These are phyloP conservation scores for Oedothorax gibbosus DNA, from an alignment of 1,140 invertebrate genomes.

Conservation along the genomic window DNA sequence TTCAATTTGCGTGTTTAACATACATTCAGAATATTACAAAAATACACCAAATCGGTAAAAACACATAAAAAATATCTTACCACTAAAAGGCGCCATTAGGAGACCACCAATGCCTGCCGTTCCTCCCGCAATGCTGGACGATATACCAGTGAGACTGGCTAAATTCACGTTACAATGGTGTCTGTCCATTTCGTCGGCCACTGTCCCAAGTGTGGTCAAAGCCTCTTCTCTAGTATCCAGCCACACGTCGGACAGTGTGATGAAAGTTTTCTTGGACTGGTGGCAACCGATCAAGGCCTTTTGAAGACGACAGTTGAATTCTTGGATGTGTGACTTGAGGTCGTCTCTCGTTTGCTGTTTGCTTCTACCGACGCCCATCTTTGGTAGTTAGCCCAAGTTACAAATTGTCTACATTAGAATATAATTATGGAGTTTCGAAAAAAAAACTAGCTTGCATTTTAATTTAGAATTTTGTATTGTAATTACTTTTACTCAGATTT, in stretches of 20 bases:
- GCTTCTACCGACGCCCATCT: conserved; percentile 35
- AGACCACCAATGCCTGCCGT: conserved; percentile 49
- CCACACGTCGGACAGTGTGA: conserved; percentile 46
- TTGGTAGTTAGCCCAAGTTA: too few relatives aligned
- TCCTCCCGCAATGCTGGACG: conserved; percentile 49
- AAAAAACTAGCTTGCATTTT: too few relatives aligned
- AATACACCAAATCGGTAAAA: too few relatives aligned
- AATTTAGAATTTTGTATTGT: too few relatives aligned
- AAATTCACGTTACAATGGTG: conserved; percentile 56
- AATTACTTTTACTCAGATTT: too few relatives aligned
- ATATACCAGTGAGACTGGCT: conserved; percentile 36
- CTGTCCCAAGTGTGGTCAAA: not conserved
- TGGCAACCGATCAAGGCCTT: conserved; percentile 21
- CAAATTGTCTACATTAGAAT: too few relatives aligned
- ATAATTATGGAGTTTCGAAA: too few relatives aligned
- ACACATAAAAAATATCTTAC: conserved; percentile 5
- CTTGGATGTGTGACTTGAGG: conserved; percentile 39
- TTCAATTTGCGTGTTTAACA: too few relatives aligned
- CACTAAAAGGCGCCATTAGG: conserved; percentile 44
- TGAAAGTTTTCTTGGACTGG: conserved; percentile 52
- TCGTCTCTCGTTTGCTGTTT: conserved; percentile 42
- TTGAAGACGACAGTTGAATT: conserved; percentile 43
- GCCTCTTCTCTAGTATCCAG: conserved; percentile 2
- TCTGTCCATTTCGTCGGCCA: conserved; percentile 42
- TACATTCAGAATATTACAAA: too few relatives aligned